Evolutionary conservation across 2,113 vertebrate genomes (phyloP).

Genomic region (Malaclemys terrapin): DNA sequence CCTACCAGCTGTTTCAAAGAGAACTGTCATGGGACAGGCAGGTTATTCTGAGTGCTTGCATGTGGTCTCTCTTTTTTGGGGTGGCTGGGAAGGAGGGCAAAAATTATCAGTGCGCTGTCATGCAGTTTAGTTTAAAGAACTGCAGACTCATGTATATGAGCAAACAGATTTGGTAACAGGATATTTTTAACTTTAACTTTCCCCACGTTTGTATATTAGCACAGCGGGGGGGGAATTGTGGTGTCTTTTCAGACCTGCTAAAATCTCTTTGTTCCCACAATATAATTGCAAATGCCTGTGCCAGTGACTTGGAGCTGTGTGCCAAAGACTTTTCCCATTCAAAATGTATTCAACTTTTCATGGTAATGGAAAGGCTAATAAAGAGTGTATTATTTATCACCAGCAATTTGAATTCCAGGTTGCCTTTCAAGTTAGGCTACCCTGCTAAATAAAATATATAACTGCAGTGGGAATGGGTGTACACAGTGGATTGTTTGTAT

Average conservation of each 20-base stretch:
- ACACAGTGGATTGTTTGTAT: conserved; percentile 22
- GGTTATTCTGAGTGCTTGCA: neutral
- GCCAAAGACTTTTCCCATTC: conserved; percentile 64
- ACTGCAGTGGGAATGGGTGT: conserved; percentile 46
- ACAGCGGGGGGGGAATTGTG: conserved; percentile 34
- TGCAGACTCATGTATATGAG: conserved; percentile 1
- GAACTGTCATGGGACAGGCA: neutral
- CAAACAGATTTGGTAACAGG: conserved; percentile 33
- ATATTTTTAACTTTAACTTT: conserved; percentile 29
- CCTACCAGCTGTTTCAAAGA: neutral
- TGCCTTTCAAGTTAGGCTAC: conserved; percentile 66
- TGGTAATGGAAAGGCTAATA: conserved; percentile 63
- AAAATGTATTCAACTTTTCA: conserved; percentile 68
- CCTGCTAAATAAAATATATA: conserved; percentile 70
- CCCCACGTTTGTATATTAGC: neutral
- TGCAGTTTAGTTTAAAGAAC: conserved; percentile 22
- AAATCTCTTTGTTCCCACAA: conserved; percentile 69
- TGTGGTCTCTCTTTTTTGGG: neutral
- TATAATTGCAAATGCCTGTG: conserved; percentile 74
- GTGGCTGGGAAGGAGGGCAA: neutral
- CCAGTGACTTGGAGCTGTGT: conserved; percentile 54
- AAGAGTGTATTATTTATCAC: conserved; percentile 64
- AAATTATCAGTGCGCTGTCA: neutral
- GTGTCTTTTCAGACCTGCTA: conserved; percentile 68
- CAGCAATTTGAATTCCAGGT: conserved; percentile 56